These are phyloP conservation scores for Chaetogeoica ovagalla DNA, from an alignment of 2,888 invertebrate species.

Conservation along the genomic window DNA sequence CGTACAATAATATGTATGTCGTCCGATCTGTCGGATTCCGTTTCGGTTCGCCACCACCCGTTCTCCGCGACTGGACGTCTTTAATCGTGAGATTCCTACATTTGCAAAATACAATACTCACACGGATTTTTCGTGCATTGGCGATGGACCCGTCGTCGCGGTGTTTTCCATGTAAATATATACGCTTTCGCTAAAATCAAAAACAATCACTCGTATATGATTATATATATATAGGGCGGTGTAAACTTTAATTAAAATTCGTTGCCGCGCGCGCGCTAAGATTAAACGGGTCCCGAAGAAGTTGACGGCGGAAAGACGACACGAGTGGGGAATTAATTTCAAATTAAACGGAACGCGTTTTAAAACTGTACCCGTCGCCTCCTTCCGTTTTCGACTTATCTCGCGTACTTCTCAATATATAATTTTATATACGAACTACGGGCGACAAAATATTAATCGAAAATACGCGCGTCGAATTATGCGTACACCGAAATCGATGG, in stretches of 20 bases:
- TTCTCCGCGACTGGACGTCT: too few species aligned
- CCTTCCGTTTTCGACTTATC: constrained; percentile 2
- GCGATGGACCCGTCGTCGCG: too few species aligned
- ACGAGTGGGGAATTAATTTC: constrained; percentile 7
- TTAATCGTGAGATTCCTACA: too few species aligned
- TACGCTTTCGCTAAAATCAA: neutral
- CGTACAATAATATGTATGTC: too few species aligned
- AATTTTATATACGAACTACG: neutral
- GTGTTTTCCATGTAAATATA: neutral
- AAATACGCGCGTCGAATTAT: neutral
- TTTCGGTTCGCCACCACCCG: too few species aligned
- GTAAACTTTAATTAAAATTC: constrained; percentile 30
- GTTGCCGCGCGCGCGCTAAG: neutral
- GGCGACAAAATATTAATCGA: constrained; percentile 25
- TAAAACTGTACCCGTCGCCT: neutral
- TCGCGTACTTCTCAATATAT: neutral
- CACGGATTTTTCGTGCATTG: too few species aligned
- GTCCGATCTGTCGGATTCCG: too few species aligned
- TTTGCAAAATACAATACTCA: too few species aligned
- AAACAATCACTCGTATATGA: neutral
- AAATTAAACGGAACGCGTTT: constrained; percentile 29
- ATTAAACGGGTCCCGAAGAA: constrained; percentile 19
- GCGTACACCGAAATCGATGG: too few species aligned
- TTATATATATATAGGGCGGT: neutral
- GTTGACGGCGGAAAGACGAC: neutral